A percentile compares a stretch with the other conserved stretches of the same genome.
Conservation (phyloP, 2,797 vertebrate genomes). For the Malurus leucopterus region DNA sequence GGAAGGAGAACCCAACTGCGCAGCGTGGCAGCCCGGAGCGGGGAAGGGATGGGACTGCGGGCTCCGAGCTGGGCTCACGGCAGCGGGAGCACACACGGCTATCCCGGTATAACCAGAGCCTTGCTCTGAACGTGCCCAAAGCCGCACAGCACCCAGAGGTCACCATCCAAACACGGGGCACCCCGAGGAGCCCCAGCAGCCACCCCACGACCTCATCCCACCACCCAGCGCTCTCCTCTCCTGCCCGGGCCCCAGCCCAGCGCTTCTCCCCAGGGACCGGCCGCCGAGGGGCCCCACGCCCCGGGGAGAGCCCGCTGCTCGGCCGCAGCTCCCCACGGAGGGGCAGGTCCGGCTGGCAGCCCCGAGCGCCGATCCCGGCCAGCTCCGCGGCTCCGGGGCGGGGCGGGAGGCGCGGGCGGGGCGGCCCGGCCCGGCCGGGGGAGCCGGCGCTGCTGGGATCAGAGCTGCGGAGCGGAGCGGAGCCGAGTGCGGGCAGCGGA, state of each 20-base stretch:
- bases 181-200: neutral
- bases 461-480: neutral
- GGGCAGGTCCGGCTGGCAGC: neutral
- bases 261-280: neutral
- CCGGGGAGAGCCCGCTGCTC: fast-evolving
- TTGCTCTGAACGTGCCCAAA: neutral
- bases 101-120: neutral
- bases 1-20: neutral
- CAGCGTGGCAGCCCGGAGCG: neutral
- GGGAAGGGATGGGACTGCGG: neutral
- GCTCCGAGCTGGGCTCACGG: neutral
- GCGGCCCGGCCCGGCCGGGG: neutral
- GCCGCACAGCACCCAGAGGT: neutral
- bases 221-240: neutral
- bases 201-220: neutral
- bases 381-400: neutral
- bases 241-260: neutral
- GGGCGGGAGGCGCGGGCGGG: neutral
- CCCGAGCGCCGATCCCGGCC: neutral
- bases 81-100: neutral
- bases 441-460: neutral
- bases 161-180: neutral
- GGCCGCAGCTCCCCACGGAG: fast-evolving
- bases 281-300: neutral
- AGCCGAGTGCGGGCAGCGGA: fast-evolving